Base-by-base conservation (phyloP, 2,888 invertebrate genomes). In the Yponomeuta evonymella region DNA sequence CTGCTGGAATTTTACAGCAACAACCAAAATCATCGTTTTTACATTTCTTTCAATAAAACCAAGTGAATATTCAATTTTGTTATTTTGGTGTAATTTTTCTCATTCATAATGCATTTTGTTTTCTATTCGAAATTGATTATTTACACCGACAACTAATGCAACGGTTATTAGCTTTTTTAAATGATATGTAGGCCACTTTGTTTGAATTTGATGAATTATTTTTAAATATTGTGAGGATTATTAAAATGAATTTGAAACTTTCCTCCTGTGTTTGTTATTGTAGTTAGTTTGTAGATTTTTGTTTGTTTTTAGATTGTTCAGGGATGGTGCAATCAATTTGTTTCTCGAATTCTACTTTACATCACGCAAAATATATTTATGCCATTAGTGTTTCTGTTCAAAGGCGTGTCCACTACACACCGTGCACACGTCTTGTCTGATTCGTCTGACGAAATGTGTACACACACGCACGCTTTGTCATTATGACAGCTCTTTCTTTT, bases 171-270 rank as follows among this genome's bases (percentile, higher is more conserved):
- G 78, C 78, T 82, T 83, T 81, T 83, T 77, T 84, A 72, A 80
- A 76, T 48, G 11, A 30, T 70, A 78, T 84, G 81, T 80, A 81
- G 82, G 84, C 82, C 81, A 79, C 78, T 82, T 85, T 83, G 81
- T 84, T 86, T 83, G 76, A 83, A 83, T 83, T 83, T 81, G 80
- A 84, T 83, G 83, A 79, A 80, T 86, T 86, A 86, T 84, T 89
- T 88, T 90, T 89, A 86, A 88, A 84, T 88, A 88, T 87, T 90
- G 88, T 90, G 90, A 81, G 85, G 80, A 87, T 43, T 87, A 91
- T 91, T 91, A 91, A 91, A 91, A 90, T 89, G 89, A 89, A 89
- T 91, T 91, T 90, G 87, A 90, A 90, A 89, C 88, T 88, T 88
- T 87, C 79, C 76, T 82, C 77, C 76, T 82, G 88, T 86, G 86